Evolutionary conservation across 1,140 invertebrate genomes (phyloP), one percentile per base, ranked within the genome.

Genomic region (Drosophila ficusphila): DNA sequence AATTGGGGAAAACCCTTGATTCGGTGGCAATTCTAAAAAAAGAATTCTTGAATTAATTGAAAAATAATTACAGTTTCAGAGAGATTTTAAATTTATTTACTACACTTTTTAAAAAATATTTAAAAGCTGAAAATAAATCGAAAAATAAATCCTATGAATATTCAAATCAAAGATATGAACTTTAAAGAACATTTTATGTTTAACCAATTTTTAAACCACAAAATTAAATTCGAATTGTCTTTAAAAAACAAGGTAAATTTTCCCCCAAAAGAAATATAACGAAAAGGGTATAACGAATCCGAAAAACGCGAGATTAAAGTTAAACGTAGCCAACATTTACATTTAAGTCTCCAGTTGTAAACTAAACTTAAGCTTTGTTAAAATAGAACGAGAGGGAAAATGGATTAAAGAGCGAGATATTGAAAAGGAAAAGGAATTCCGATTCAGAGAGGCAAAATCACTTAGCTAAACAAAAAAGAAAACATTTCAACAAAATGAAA

Each of bases 291-390:
- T 41, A 14, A 39, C 61, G 27, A 71, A 69, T 42, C 53, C 33
- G 54, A 68, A 52, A 71, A 74, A 88, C 38, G 72, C 77, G 81
- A 86, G 81, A 86, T 86, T 90, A 89, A 81, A 73, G 65, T 89
- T 78, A 77, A 86, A 73, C 44, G 58, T 86, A 86, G 81, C 81
- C 81, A 88, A 86, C 81, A 68, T 81, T 83, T 88, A 86, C 41
- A 61, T 38, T 64, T 81, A 85, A 85, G 71, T 65, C 62, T 70
- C 74, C 49, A 83, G 60, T 75, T 78, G 79, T 83, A 83, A 76
- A 79, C 51, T 83, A 83, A 71, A 56, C 34, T 34, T 83, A 78
- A 75, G 79, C 74, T 77, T 74, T 74, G 73, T 74, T 81, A 54
- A 52, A 69, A 56, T 33, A 56, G 42, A 41, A 23, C 39, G 12